Percentiles rank a stretch among this genome's conserved stretches.
Evolutionary conservation across 2,888 invertebrate genomes (phyloP).

Genomic region (Sarcophaga carnaria): DNA sequence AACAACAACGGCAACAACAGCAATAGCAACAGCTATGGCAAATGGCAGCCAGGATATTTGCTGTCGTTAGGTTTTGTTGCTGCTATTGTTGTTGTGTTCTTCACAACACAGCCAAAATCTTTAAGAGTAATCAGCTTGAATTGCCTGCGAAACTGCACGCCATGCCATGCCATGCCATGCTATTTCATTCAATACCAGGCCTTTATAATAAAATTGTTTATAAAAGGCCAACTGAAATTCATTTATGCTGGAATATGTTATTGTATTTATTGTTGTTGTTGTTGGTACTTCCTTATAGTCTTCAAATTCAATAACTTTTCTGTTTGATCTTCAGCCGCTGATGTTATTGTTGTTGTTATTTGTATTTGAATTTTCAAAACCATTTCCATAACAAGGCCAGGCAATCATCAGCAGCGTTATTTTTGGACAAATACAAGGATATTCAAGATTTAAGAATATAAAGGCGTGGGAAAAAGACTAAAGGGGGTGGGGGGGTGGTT

Average conservation of each 20-base stretch:
- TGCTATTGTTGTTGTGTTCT: no score
- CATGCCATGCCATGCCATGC: background rate
- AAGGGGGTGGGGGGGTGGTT: no score
- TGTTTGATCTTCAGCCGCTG: background rate
- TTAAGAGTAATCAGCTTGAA: constrained; percentile 13
- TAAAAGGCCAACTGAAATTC: constrained; percentile 59
- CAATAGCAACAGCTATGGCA: constrained; percentile 8
- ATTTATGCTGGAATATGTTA: constrained; percentile 47
- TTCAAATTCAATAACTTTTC: constrained; percentile 62
- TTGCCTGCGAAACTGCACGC: background rate
- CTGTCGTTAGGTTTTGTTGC: no score
- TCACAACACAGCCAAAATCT: constrained; percentile 4
- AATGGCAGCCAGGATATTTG: no score
- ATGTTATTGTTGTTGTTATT: background rate
- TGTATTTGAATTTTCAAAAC: constrained; percentile 5
- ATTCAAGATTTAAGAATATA: constrained; percentile 3
- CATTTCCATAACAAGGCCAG: constrained; percentile 68
- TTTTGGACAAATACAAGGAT: constrained; percentile 51
- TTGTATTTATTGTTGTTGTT: constrained; percentile 25
- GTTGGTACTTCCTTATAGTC: constrained; percentile 49
- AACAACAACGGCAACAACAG: background rate
- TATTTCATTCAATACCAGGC: background rate
- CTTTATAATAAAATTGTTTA: constrained; percentile 51
- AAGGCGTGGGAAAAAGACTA: no score
- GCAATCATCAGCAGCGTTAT: constrained; percentile 62